These are phyloP conservation scores for Coelinius sp. DNA, from an alignment of 2,888 invertebrate genomes.

Conservation along the genomic window DNA sequence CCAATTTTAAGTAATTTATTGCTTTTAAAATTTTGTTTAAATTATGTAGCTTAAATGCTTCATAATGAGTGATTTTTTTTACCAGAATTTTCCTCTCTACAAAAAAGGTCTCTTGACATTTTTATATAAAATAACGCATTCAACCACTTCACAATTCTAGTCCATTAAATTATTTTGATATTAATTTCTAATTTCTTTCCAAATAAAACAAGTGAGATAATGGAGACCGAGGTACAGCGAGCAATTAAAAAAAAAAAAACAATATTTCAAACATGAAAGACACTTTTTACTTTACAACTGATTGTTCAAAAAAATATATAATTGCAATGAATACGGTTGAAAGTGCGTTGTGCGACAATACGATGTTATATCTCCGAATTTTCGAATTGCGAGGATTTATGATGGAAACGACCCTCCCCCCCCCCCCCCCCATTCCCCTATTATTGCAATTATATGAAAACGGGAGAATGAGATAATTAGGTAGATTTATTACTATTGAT, in stretches of 20 bases:
- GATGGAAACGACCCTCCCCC: neutral
- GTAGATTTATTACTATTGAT: slow-evolving; percentile 49
- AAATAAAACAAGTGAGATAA: neutral
- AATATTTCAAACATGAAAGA: neutral
- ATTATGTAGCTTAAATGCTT: too few species aligned
- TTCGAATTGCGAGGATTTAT: neutral
- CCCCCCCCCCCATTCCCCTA: neutral
- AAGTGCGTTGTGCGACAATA: slow-evolving; percentile 9
- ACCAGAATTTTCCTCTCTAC: too few species aligned
- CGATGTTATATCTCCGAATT: slow-evolving; percentile 5
- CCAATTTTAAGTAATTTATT: too few species aligned
- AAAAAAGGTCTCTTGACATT: neutral
- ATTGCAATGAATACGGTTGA: neutral
- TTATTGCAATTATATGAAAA: slow-evolving; percentile 5
- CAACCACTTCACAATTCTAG: neutral
- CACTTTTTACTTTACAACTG: neutral
- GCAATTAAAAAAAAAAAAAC: neutral
- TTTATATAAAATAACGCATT: neutral
- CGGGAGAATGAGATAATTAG: neutral
- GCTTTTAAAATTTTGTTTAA: too few species aligned
- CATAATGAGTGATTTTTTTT: too few species aligned
- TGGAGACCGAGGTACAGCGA: neutral
- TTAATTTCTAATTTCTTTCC: neutral
- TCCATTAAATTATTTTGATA: neutral
- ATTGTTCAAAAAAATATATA: neutral